Percentiles rank a stretch among this genome's conserved stretches.
Conservation (phyloP, 2,113 vertebrate genomes). For the Charadrius vociferus region DNA sequence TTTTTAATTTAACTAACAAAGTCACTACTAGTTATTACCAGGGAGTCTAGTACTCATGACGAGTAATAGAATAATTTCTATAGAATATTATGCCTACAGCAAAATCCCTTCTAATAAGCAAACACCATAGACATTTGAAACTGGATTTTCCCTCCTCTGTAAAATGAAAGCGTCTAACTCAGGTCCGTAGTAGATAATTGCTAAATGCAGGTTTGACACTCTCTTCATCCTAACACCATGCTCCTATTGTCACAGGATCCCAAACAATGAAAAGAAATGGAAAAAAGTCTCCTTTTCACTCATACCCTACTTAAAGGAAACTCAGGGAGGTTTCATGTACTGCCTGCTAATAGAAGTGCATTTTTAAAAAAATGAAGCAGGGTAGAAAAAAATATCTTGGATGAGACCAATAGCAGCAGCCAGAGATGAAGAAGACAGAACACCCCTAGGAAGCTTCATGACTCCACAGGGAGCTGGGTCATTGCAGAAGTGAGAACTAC, state of each 20-base stretch:
- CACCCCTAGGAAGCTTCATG: background rate
- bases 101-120: background rate
- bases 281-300: background rate
- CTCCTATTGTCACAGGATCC: background rate
- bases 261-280: background rate
- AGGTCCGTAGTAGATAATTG: background rate
- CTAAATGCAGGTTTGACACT: background rate
- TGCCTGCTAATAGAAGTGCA: background rate
- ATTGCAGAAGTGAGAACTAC: background rate
- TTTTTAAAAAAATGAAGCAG: background rate
- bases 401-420: background rate
- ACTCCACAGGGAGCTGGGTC: background rate
- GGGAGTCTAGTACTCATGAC: background rate
- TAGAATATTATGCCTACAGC: background rate
- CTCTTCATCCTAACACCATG: background rate
- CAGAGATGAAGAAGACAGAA: background rate
- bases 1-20: background rate
- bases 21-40: background rate
- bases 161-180: background rate
- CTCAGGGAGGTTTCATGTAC: background rate
- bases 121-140: background rate
- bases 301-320: background rate
- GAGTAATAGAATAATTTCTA: background rate
- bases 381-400: background rate
- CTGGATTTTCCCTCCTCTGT: background rate